phyloP scores from a whole-genome alignment of 2,888 invertebrate genomes.

The Macrophya alboannulata region DNA sequence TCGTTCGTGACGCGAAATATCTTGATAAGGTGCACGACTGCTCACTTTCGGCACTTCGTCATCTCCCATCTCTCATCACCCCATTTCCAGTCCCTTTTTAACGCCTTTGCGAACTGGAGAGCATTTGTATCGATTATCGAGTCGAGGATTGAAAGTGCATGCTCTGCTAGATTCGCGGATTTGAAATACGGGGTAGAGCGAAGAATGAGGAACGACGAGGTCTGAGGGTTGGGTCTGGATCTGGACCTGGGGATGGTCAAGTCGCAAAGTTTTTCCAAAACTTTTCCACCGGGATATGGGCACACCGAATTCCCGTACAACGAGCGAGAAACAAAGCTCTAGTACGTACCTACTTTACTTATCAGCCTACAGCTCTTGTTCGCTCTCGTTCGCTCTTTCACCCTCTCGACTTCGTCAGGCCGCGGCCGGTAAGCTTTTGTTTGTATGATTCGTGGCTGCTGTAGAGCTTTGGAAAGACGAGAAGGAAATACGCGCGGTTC shows the following conservation, averaged over 20 bases:
- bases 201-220: background rate
- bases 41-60: conserved; percentile 33
- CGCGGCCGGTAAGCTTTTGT: conserved; percentile 43
- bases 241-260: conserved; percentile 21
- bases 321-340: conserved; percentile 34
- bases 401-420: conserved; percentile 10
- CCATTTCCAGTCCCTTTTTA: conserved; percentile 2
- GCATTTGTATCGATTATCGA: conserved; percentile 53
- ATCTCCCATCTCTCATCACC: conserved; percentile 35
- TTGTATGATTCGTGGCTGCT: conserved; percentile 48
- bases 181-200: conserved; percentile 25
- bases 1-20: conserved; percentile 32
- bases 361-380: conserved; percentile 35
- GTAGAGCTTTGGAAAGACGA: conserved; percentile 34
- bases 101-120: conserved; percentile 30
- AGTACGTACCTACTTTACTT: conserved; percentile 30
- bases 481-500: conserved; percentile 40
- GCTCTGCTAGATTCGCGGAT: conserved; percentile 52
- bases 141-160: conserved; percentile 52
- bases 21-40: conserved; percentile 48
- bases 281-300: conserved; percentile 25
- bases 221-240: background rate
- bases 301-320: conserved; percentile 11
- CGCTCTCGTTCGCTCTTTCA: conserved; percentile 26
- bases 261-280: conserved; percentile 35